phyloP scores from a whole-genome alignment of 2,797 vertebrate species.

The Botia almorhae region DNA sequence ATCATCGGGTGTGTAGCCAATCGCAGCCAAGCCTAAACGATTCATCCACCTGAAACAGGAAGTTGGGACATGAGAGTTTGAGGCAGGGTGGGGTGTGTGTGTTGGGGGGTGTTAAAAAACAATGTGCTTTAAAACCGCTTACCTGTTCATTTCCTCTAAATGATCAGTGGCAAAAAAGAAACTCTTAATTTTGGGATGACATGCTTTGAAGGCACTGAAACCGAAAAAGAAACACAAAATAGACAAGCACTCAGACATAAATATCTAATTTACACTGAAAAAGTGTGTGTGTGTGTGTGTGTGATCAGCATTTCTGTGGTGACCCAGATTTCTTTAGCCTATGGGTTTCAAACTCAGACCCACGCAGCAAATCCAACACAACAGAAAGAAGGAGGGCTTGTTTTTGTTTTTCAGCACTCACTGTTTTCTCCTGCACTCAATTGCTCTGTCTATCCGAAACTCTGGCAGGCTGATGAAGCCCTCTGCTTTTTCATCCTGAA shows the following conservation, averaged over 20 bases:
- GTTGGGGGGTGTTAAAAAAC: not conserved
- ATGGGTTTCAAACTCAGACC: slow-evolving; percentile 21
- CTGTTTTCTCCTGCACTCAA: slow-evolving; percentile 83
- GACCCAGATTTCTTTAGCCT: slow-evolving; percentile 23
- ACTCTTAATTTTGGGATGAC: slow-evolving; percentile 83
- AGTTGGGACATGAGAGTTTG: not conserved
- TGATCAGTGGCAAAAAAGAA: slow-evolving; percentile 78
- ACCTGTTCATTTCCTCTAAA: slow-evolving; percentile 86
- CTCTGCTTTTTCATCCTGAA: slow-evolving; percentile 83
- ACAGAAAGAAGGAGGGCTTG: not conserved
- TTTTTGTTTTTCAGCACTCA: slow-evolving; percentile 64
- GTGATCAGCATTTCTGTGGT: slow-evolving; percentile 28
- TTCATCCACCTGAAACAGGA: slow-evolving; percentile 80
- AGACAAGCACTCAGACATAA: not conserved
- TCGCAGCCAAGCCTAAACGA: slow-evolving; percentile 80
- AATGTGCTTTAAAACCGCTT: slow-evolving; percentile 24
- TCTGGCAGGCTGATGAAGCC: slow-evolving; percentile 84
- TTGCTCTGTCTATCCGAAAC: slow-evolving; percentile 83
- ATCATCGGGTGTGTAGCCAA: slow-evolving; percentile 83
- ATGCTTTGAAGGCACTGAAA: slow-evolving; percentile 81
- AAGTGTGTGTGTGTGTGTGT: not conserved
- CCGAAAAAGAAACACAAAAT: not conserved
- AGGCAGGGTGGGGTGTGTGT: no score
- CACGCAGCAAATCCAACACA: slow-evolving; percentile 11
- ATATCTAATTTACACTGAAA: not conserved